phyloP scores from a whole-genome alignment of 2,797 vertebrate species.

The Psittacula derbiana region DNA sequence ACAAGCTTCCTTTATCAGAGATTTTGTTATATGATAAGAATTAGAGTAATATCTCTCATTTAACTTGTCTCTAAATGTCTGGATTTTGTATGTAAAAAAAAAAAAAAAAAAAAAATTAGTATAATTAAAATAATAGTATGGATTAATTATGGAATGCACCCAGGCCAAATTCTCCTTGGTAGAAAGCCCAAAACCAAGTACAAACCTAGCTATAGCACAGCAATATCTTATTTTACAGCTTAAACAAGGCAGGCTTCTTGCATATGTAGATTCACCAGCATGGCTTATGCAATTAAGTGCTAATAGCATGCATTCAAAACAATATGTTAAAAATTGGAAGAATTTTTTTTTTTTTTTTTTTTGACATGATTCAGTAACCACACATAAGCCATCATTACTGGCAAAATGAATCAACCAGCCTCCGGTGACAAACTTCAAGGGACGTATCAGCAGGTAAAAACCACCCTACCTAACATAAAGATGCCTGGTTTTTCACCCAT shows the following conservation, averaged over 20 bases:
- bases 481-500: not conserved
- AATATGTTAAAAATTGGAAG: constrained; percentile 43
- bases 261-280: not conserved
- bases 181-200: not conserved
- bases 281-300: not conserved
- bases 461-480: not conserved
- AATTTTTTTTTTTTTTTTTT: not conserved
- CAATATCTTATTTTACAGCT: not conserved
- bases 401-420: constrained; percentile 42
- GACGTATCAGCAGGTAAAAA: not conserved
- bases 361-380: constrained; percentile 15
- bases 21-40: not conserved
- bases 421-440: constrained; percentile 14
- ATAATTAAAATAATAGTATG: not conserved
- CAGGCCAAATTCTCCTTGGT: not conserved
- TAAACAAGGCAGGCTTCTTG: not conserved
- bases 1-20: not conserved
- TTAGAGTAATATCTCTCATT: not conserved
- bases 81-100: not conserved
- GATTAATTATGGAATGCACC: not conserved
- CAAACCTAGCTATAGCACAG: not conserved
- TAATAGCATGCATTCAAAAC: not conserved
- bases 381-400: constrained; percentile 41
- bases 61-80: not conserved
- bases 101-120: not conserved